phyloP scores from a whole-genome alignment of 2,888 invertebrate species.

The Drosophila neutralis region DNA sequence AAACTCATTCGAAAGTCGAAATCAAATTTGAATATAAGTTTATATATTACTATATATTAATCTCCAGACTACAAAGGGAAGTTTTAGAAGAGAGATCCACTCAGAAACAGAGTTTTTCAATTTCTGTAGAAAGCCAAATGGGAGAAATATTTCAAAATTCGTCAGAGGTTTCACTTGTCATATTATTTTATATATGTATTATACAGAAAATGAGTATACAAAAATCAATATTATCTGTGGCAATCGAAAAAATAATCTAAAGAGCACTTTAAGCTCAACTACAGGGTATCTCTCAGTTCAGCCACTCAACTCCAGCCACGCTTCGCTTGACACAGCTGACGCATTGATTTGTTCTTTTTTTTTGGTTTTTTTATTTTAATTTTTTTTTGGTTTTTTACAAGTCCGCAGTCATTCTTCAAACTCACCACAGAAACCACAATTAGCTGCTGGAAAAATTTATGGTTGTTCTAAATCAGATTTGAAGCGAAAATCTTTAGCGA shows the following conservation, averaged over 20 bases:
- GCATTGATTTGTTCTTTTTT: conserved; percentile 40
- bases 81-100: too few relatives aligned
- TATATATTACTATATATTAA: not conserved
- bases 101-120: too few relatives aligned
- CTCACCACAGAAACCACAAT: conserved; percentile 73
- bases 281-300: not conserved
- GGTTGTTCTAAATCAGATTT: conserved; percentile 59
- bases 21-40: not conserved
- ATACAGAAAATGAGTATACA: too few relatives aligned
- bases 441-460: conserved; percentile 62
- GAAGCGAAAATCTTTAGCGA: conserved; percentile 49
- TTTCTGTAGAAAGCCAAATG: too few relatives aligned
- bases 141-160: too few relatives aligned
- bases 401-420: conserved; percentile 51
- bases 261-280: not conserved
- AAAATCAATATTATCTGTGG: too few relatives aligned
- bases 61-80: too few relatives aligned
- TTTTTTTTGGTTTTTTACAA: conserved; percentile 18
- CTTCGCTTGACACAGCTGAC: conserved; percentile 56
- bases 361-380: not conserved
- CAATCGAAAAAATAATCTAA: not conserved
- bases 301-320: conserved; percentile 15
- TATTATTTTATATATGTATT: too few relatives aligned
- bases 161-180: too few relatives aligned
- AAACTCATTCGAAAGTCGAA: not conserved